These are phyloP conservation scores for Sarcophaga rosellei DNA, from an alignment of 2,888 invertebrate genomes.

Conservation along the genomic window DNA sequence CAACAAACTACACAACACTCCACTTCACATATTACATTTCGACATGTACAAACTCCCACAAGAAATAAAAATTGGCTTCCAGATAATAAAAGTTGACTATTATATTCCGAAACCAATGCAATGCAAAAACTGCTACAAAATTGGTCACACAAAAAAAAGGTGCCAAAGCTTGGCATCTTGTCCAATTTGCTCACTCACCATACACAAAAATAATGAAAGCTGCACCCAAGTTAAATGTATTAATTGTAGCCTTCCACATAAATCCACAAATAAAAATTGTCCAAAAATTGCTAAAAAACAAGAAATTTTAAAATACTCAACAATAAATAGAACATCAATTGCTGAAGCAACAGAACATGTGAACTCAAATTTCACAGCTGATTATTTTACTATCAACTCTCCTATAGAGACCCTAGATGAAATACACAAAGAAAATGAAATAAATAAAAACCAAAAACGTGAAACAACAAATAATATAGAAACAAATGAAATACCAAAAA, in stretches of 20 bases:
- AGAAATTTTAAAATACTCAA: conserved; percentile 31
- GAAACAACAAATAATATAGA: no score
- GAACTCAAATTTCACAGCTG: background rate
- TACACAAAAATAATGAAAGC: background rate
- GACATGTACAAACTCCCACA: conserved; percentile 34
- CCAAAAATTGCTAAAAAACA: conserved; percentile 7
- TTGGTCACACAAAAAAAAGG: conserved; percentile 48
- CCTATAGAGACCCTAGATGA: background rate
- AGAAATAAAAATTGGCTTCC: conserved; percentile 51
- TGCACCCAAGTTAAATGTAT: conserved; percentile 18
- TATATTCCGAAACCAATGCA: conserved; percentile 53
- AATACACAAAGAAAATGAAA: conserved; percentile 4
- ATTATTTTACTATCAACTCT: background rate
- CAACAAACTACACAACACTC: conserved; percentile 22
- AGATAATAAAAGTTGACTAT: conserved; percentile 35
- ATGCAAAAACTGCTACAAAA: conserved; percentile 44
- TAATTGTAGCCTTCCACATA: conserved; percentile 16
- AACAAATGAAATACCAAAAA: background rate
- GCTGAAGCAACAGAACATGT: conserved; percentile 12
- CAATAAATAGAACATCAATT: conserved; percentile 16
- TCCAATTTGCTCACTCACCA: background rate
- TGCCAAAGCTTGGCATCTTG: background rate
- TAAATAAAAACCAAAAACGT: background rate
- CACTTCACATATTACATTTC: conserved; percentile 39
- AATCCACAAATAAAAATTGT: background rate